Percentiles rank a stretch among this genome's conserved stretches.
These are phyloP conservation scores for Craniophora ligustri DNA, from an alignment of 2,888 invertebrate species.

Conservation along the genomic window DNA sequence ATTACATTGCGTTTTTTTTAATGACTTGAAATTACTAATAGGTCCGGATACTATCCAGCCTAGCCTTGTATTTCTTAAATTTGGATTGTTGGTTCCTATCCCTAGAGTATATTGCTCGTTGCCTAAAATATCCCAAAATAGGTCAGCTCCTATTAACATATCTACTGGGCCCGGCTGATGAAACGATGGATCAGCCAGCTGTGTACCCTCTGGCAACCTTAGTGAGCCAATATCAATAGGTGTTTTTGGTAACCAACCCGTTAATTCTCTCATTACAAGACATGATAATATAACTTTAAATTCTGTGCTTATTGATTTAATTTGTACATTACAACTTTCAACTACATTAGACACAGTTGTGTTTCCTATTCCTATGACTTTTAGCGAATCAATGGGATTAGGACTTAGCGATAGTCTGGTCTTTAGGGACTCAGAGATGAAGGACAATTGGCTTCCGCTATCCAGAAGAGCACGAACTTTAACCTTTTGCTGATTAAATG, in stretches of 20 bases:
- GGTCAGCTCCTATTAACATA: constrained; percentile 10
- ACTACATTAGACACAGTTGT: background rate
- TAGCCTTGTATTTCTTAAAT: constrained; percentile 35
- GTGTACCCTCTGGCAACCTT: background rate
- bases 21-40: background rate
- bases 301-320: constrained; percentile 19
- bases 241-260: constrained; percentile 4
- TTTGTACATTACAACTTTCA: background rate
- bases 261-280: constrained; percentile 35
- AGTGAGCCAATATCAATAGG: background rate
- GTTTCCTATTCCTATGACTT: constrained; percentile 38
- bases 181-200: constrained; percentile 8
- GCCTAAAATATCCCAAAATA: constrained; percentile 42
- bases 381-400: constrained; percentile 9
- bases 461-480: background rate
- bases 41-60: constrained; percentile 56
- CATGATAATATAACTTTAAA: constrained; percentile 28
- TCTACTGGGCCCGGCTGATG: constrained; percentile 3
- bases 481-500: background rate
- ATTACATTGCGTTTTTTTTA: constrained; percentile 14
- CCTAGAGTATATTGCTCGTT: constrained; percentile 43
- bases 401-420: constrained; percentile 1
- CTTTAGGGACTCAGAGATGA: constrained; percentile 13
- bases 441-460: background rate
- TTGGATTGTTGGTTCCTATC: constrained; percentile 28